These are phyloP conservation scores for Drosophila lacertosa DNA, from an alignment of 1,140 invertebrate genomes.

Conservation along the genomic window DNA sequence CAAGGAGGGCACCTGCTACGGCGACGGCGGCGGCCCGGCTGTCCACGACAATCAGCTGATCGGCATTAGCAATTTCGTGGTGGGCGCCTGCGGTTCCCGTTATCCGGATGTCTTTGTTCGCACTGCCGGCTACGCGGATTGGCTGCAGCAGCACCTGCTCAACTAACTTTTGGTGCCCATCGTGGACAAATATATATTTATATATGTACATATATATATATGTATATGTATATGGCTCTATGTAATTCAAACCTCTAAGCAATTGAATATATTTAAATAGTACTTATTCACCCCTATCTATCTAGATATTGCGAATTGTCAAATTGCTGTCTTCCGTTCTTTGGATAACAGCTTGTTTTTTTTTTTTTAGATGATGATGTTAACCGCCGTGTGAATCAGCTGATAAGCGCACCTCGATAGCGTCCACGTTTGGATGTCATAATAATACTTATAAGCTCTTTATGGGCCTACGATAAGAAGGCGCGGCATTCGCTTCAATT, in stretches of 20 bases:
- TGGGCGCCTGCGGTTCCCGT: conserved; percentile 74
- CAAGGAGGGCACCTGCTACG: conserved; percentile 71
- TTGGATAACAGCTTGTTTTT: no score
- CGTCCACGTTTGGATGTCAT: background rate
- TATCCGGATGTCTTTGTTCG: conserved; percentile 75
- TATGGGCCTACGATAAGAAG: background rate
- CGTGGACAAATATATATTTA: conserved; percentile 15
- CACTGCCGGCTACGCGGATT: conserved; percentile 45
- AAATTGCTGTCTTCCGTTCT: no score
- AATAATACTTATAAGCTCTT: no score
- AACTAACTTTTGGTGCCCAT: background rate
- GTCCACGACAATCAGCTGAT: conserved; percentile 57
- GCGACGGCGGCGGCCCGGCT: conserved; percentile 72
- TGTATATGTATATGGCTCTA: no score
- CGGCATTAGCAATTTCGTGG: conserved; percentile 68
- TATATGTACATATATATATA: background rate
- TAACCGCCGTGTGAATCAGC: background rate
- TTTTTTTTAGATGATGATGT: background rate
- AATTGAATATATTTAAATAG: background rate
- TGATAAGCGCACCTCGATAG: background rate
- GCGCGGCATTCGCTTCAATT: no score
- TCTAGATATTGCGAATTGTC: no score
- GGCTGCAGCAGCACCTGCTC: conserved; percentile 58
- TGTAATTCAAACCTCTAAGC: no score
- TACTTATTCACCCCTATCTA: no score